These are phyloP conservation scores for Cathartes aura DNA, from an alignment of 2,113 vertebrate genomes.

Conservation along the genomic window DNA sequence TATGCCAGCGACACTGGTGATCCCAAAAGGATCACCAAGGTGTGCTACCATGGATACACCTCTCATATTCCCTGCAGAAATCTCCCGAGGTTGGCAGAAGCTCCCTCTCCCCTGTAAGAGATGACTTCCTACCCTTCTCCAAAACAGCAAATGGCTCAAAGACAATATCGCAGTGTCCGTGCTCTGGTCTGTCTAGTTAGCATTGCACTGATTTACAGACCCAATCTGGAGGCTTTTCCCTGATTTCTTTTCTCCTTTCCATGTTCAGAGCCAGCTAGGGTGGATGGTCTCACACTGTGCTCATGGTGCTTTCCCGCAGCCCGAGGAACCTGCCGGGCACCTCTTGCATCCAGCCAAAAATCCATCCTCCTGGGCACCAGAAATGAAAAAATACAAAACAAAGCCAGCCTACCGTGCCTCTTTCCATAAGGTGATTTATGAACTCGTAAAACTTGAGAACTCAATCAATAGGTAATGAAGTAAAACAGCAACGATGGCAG, in stretches of 20 bases:
- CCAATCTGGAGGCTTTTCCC: neutral
- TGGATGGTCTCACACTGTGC: neutral
- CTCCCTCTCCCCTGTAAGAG: neutral
- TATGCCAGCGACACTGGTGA: neutral
- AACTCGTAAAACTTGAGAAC: constrained; percentile 55
- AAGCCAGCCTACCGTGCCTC: neutral
- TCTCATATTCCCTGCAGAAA: neutral
- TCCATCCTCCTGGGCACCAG: neutral
- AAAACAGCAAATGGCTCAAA: neutral
- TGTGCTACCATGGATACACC: neutral
- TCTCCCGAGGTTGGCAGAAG: neutral
- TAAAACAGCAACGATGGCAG: constrained; percentile 33
- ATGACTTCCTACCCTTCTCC: neutral
- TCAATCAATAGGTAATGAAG: constrained; percentile 66
- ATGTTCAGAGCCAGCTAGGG: neutral
- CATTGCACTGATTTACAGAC: neutral
- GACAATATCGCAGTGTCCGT: neutral
- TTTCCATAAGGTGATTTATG: constrained; percentile 51
- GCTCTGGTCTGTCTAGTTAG: neutral
- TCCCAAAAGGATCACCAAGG: neutral
- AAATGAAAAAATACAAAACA: neutral
- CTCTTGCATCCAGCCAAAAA: neutral
- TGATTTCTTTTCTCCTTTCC: neutral
- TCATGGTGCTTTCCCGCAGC: neutral
- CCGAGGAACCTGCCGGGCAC: neutral